Conservation (phyloP, 1,140 invertebrate species). For the Bursaphelenchus mucronatus region DNA sequence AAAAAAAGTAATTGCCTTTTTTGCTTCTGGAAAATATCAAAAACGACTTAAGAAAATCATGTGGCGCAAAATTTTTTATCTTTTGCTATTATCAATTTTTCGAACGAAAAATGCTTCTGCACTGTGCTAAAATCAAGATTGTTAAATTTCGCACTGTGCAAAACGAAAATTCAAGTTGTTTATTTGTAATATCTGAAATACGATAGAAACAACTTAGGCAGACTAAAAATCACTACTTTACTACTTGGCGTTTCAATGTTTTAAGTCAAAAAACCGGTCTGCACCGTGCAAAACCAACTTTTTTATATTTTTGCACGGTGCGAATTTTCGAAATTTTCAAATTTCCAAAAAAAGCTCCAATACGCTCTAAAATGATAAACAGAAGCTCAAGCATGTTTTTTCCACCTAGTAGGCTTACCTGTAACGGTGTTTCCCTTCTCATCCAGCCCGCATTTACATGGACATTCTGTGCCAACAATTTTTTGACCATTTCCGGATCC, state of each 20-base stretch:
- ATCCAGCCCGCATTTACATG: slow-evolving; percentile 16
- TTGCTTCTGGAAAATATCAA: no score
- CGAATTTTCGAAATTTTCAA: not conserved
- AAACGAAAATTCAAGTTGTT: not conserved
- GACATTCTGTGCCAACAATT: slow-evolving; percentile 8
- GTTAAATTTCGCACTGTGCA: not conserved
- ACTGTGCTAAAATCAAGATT: not conserved
- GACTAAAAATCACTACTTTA: not conserved
- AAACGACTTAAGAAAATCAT: no score
- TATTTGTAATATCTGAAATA: not conserved
- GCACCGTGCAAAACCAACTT: not conserved
- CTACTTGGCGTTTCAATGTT: not conserved
- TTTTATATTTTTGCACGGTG: not conserved
- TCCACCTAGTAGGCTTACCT: not conserved
- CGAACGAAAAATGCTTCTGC: not conserved
- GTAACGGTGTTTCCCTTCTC: slow-evolving; percentile 19
- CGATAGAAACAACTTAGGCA: not conserved
- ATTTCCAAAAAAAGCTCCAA: no score
- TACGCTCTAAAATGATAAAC: slow-evolving; percentile 2
- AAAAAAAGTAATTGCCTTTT: no score
- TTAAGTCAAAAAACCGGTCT: slow-evolving; percentile 3
- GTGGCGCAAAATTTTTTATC: not conserved
- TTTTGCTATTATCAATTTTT: not conserved
- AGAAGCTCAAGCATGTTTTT: not conserved
- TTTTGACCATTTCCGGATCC: slow-evolving; percentile 1